Evolutionary conservation across 2,888 invertebrate species (phyloP), one percentile per base, ranked within the genome.

Genomic region (Callimorpha dominula): DNA sequence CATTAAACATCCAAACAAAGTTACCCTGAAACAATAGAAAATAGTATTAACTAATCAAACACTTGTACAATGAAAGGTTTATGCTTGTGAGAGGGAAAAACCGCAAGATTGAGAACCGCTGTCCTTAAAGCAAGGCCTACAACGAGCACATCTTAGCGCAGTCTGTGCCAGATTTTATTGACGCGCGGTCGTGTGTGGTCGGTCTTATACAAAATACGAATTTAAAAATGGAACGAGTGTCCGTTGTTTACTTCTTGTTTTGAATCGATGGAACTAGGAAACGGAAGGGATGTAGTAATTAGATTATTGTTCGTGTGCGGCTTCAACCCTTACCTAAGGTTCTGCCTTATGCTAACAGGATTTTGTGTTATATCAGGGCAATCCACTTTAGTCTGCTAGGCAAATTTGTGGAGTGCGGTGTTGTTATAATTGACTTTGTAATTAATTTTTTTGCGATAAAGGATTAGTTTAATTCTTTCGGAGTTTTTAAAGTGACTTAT

Each of bases 91-190:
- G n/a, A 75, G 74, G 76, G 79, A 85, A 87, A 85, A 76, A 70
- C 78, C 72, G 31, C 57, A 79, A 89, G 88, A 89, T 94, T 93
- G 92, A 91, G 93, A 89, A 84, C 69, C 93, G 81, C 80, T 87
- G 85, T 80, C 80, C 72, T 75, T 78, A 80, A 84, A 87, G 85
- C 87, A 87, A 88, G 86, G 85, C 87, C 84, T 86, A 88, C 90
- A 90, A 90, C 91, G 90, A 90, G 88, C 69, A 65, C 65, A 73
- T 66, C 20, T 71, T 73, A 72, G 77, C 84, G 82, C 83, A 83
- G 82, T 83, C 90, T 82, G 87, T 86, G 85, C 71, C 82, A 74
- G 82, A 75, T 72, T 78, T 85, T 86, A 87, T 81, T 71, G 77
- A 82, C 80, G 90, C 66, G 77, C 88, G 89, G 91, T 87, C 80